phyloP scores from a whole-genome alignment of 1,140 invertebrate species.

The Ostrea denselamellosa region DNA sequence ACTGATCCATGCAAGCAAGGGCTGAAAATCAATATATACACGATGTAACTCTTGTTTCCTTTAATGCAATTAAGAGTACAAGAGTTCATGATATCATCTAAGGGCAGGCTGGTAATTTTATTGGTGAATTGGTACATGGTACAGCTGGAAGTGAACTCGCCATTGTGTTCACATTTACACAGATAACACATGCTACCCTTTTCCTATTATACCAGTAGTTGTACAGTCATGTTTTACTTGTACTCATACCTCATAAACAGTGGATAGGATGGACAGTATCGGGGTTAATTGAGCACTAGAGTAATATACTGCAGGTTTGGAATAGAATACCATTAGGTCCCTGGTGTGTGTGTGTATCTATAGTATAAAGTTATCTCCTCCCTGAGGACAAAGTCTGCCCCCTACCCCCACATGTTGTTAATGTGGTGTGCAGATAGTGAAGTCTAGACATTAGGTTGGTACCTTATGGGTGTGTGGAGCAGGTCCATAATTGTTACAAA shows the following conservation, averaged over 20 bases:
- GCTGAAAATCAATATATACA: slow-evolving; percentile 29
- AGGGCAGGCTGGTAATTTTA: slow-evolving; percentile 19
- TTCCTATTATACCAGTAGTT: neutral
- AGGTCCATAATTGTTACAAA: neutral
- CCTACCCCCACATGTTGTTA: neutral
- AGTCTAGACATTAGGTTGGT: slow-evolving; percentile 5
- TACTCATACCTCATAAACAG: neutral
- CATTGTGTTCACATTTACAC: neutral
- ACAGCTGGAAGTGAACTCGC: neutral
- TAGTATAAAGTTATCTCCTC: neutral
- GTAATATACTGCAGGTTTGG: neutral
- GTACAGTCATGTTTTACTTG: neutral
- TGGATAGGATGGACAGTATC: neutral
- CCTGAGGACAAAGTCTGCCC: neutral
- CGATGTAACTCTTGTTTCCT: slow-evolving; percentile 24
- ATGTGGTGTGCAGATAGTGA: neutral
- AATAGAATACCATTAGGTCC: neutral
- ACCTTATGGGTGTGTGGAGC: neutral
- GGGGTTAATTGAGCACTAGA: neutral
- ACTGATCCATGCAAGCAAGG: slow-evolving; percentile 15
- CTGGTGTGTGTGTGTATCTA: neutral
- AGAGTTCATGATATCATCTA: slow-evolving; percentile 6
- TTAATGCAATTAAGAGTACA: slow-evolving; percentile 23
- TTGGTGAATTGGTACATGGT: neutral
- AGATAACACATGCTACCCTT: neutral